A percentile compares a stretch with the other conserved stretches of the same genome.
Evolutionary conservation across 2,113 vertebrate genomes (phyloP).

Genomic region (Casuarius casuarius): DNA sequence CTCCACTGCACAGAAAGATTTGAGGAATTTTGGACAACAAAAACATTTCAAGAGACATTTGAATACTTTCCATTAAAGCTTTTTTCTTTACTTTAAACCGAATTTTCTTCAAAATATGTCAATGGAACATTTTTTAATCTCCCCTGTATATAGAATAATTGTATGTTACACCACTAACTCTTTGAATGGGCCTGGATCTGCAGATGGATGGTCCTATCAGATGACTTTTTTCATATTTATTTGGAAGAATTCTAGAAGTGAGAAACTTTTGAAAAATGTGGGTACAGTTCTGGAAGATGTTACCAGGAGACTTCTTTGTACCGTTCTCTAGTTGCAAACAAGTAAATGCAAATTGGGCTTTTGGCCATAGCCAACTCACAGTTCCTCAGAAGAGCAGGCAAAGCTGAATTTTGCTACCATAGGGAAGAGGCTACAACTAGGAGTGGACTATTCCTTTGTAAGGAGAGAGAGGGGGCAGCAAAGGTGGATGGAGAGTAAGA

Average conservation of each 20-base stretch:
- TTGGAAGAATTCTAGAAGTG: not conserved
- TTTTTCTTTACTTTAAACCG: not conserved
- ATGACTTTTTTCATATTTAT: fast-evolving
- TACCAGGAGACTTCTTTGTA: not conserved
- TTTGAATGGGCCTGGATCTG: not conserved
- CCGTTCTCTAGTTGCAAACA: not conserved
- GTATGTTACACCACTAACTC: not conserved
- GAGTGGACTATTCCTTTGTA: not conserved
- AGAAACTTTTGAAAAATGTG: not conserved
- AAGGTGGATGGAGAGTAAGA: not conserved
- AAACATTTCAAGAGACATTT: not conserved
- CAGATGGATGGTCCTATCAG: not conserved
- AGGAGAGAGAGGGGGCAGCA: not conserved
- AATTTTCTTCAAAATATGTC: not conserved
- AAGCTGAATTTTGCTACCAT: not conserved
- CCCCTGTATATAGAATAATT: not conserved
- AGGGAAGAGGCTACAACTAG: not conserved
- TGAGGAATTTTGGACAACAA: not conserved
- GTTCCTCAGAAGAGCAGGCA: not conserved
- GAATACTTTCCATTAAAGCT: not conserved
- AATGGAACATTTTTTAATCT: not conserved
- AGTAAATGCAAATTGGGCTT: not conserved
- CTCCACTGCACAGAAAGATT: not conserved
- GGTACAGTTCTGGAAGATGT: not conserved
- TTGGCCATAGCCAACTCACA: not conserved